These are phyloP conservation scores for Peromyscus leucopus DNA, from an alignment of 2,113 vertebrate genomes.

Conservation along the genomic window DNA sequence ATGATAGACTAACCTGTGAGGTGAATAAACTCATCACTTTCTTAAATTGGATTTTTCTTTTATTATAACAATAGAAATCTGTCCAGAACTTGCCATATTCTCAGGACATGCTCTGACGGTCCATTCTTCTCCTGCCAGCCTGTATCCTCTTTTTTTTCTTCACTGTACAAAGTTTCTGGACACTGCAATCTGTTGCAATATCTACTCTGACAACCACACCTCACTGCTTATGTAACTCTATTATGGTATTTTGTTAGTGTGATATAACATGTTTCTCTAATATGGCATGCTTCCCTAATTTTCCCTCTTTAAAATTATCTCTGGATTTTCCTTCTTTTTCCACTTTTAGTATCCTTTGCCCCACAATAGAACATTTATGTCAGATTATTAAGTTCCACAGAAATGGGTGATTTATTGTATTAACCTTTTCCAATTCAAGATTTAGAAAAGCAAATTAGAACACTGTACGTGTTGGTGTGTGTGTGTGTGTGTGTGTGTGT, in stretches of 20 bases:
- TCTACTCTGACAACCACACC: neutral
- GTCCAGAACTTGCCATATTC: too few species aligned
- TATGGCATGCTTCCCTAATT: neutral
- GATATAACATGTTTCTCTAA: neutral
- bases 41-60: too few species aligned
- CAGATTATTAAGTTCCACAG: neutral
- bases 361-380: neutral
- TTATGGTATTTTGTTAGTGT: neutral
- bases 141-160: neutral
- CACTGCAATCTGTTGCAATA: neutral
- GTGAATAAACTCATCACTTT: too few species aligned
- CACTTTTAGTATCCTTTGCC: neutral
- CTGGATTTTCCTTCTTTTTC: neutral
- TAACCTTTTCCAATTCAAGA: neutral
- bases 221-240: neutral
- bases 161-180: neutral
- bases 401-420: neutral
- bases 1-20: too few species aligned
- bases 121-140: neutral
- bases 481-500: too few species aligned
- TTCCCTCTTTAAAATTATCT: neutral
- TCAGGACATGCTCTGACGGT: too few species aligned
- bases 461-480: too few species aligned
- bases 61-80: too few species aligned
- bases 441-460: too few species aligned